Evolutionary conservation across 2,888 invertebrate genomes (phyloP).

Genomic region (Campoplex nolae): DNA sequence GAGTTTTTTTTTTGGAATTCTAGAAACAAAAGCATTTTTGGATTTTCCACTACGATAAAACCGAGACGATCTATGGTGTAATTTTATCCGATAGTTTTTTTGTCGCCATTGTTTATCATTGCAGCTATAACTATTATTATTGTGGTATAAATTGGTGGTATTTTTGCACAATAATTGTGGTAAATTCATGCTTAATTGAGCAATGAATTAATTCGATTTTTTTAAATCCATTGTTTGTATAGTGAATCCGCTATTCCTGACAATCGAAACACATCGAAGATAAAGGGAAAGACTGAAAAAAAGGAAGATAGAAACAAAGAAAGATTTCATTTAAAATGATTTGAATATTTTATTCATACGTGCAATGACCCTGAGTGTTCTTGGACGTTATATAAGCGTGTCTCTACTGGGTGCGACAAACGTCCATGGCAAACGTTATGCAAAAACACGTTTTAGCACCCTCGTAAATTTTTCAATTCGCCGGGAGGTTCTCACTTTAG

Average conservation of each 20-base stretch:
- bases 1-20: neutral
- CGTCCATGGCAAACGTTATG: conserved; percentile 53
- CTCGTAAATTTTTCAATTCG: conserved; percentile 64
- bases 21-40: neutral
- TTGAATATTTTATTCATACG: conserved; percentile 43
- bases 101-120: too few relatives aligned
- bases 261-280: neutral
- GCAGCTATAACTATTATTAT: too few relatives aligned
- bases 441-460: conserved; percentile 63
- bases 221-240: neutral
- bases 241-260: neutral
- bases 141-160: too few relatives aligned
- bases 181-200: too few relatives aligned
- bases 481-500: conserved; percentile 11
- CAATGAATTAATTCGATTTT: neutral
- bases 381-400: conserved; percentile 8
- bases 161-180: too few relatives aligned
- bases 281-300: neutral
- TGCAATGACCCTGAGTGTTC: conserved; percentile 27
- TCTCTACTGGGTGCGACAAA: conserved; percentile 18
- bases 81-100: too few relatives aligned
- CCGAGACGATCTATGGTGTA: too few relatives aligned
- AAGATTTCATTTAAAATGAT: conserved; percentile 27
- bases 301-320: neutral
- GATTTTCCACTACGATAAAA: too few relatives aligned